A percentile compares a stretch with the other conserved stretches of the same genome.
Evolutionary conservation across 1,140 invertebrate species (phyloP).

Genomic region (Maconellicoccus hirsutus): DNA sequence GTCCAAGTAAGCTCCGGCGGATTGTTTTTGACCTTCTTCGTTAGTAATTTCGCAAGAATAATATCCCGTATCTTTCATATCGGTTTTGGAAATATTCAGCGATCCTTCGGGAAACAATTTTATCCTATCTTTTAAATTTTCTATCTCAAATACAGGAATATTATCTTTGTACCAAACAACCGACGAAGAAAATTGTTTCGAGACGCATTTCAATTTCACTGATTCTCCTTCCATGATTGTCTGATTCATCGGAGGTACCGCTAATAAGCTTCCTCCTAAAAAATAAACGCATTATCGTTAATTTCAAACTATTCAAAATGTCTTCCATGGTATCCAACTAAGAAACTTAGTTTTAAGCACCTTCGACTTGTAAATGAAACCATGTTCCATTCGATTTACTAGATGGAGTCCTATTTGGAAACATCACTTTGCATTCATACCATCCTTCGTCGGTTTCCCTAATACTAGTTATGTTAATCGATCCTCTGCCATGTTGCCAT

Average conservation of each 20-base stretch:
- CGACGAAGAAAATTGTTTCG: slow-evolving; percentile 49
- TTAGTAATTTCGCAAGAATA: slow-evolving; percentile 80
- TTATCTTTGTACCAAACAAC: slow-evolving; percentile 61
- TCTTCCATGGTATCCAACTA: too few relatives aligned
- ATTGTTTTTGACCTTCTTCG: slow-evolving; percentile 64
- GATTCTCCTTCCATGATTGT: slow-evolving; percentile 75
- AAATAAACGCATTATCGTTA: too few relatives aligned
- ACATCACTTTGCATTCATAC: slow-evolving; percentile 80
- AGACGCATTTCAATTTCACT: slow-evolving; percentile 67
- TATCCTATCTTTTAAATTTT: slow-evolving; percentile 50
- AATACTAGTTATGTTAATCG: slow-evolving; percentile 79
- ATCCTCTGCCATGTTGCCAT: slow-evolving; percentile 50
- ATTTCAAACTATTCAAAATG: too few relatives aligned
- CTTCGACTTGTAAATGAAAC: slow-evolving; percentile 74
- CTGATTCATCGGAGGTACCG: slow-evolving; percentile 72
- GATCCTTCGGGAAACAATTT: slow-evolving; percentile 54
- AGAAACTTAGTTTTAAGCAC: too few relatives aligned
- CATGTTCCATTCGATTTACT: slow-evolving; percentile 76
- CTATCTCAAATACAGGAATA: slow-evolving; percentile 43
- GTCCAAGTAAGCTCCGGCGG: slow-evolving; percentile 78
- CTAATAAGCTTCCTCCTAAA: slow-evolving; percentile 70
- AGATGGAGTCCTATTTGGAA: slow-evolving; percentile 73
- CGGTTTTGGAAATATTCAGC: slow-evolving; percentile 57
- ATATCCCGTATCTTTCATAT: slow-evolving; percentile 72
- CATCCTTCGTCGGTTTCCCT: slow-evolving; percentile 77